Conservation (phyloP, 2,888 invertebrate genomes). For the Pogonocherus hispidulus region DNA sequence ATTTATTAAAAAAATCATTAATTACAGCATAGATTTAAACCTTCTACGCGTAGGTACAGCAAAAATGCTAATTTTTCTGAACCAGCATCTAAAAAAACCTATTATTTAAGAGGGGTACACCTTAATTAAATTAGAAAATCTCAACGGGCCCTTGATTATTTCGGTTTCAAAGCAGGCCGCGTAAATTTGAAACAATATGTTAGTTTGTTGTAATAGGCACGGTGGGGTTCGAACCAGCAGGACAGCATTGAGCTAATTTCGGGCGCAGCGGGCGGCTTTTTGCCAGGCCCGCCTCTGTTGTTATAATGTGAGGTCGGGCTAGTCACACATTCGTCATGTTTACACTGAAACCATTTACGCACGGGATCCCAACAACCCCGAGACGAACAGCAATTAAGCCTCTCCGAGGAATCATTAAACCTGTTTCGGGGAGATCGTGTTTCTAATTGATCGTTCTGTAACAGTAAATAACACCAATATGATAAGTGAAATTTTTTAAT, state of each 20-base stretch:
- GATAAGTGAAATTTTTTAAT: too few relatives aligned
- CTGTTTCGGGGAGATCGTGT: constrained; percentile 31
- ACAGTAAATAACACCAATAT: neutral
- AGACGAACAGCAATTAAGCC: constrained; percentile 44
- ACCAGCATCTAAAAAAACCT: constrained; percentile 3
- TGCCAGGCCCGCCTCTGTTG: constrained; percentile 58
- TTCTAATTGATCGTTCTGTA: constrained; percentile 22
- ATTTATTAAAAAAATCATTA: too few relatives aligned
- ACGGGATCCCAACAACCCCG: constrained; percentile 35
- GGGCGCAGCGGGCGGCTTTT: constrained; percentile 59
- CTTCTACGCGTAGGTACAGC: neutral
- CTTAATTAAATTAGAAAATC: constrained; percentile 66
- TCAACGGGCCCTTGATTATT: constrained; percentile 60
- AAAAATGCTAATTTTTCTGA: constrained; percentile 10
- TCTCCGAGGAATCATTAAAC: constrained; percentile 39
- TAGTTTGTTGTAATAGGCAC: constrained; percentile 66
- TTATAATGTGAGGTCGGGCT: constrained; percentile 57
- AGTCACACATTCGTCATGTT: constrained; percentile 59
- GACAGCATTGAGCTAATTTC: constrained; percentile 66
- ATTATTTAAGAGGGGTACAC: constrained; percentile 35
- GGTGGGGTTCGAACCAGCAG: constrained; percentile 60
- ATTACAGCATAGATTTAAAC: too few relatives aligned
- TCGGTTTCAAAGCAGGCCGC: constrained; percentile 62
- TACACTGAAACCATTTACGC: constrained; percentile 57
- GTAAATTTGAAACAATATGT: constrained; percentile 67